Evolutionary conservation across 2,113 vertebrate species (phyloP).

Genomic region (Scopus umbretta): DNA sequence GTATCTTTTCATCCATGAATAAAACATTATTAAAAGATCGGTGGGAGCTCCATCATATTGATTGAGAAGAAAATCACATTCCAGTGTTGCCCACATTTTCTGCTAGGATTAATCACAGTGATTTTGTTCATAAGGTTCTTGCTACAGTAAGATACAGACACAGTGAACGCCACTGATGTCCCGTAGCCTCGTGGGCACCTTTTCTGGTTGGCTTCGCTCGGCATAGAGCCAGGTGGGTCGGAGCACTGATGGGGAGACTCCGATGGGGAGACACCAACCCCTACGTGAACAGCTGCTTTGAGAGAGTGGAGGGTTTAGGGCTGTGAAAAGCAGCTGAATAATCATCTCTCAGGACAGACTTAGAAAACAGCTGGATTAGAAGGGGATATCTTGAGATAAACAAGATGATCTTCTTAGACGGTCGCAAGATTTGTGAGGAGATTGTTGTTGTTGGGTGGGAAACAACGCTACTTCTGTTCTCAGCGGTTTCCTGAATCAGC

Average conservation of each 20-base stretch:
- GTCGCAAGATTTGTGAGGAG: not conserved
- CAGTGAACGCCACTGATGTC: not conserved
- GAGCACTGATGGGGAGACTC: not conserved
- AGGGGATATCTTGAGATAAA: not conserved
- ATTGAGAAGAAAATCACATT: conserved; percentile 5
- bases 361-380: not conserved
- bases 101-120: conserved; percentile 40
- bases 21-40: conserved; percentile 19
- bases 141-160: not conserved
- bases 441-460: not conserved
- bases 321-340: not conserved
- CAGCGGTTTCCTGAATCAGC: not conserved
- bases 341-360: not conserved
- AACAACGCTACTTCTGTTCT: not conserved
- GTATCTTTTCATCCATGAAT: conserved; percentile 29
- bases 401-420: not conserved
- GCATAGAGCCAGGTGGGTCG: not conserved
- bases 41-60: not conserved
- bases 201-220: not conserved
- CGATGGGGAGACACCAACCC: not conserved
- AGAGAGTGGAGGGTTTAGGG: not conserved
- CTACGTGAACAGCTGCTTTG: rapidly evolving
- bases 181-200: not conserved
- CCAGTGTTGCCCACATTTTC: not conserved
- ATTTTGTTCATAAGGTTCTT: conserved; percentile 32